Base-by-base conservation (phyloP, 2,113 vertebrate species). In the Sisor rabdophorus region DNA sequence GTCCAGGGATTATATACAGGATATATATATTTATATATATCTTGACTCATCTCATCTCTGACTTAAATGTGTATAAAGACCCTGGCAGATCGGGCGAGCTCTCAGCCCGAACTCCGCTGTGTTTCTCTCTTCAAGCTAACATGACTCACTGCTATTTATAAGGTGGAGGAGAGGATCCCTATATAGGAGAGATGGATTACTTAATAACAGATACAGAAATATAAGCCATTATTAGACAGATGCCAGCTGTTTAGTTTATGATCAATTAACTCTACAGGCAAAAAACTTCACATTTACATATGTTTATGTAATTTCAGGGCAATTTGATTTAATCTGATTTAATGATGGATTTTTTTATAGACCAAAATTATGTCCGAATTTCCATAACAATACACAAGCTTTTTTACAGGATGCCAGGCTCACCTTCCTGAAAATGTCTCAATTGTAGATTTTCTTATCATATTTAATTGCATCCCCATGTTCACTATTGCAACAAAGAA, bases 61-160 rank as follows among this genome's bases (percentile, higher is more conserved):
- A 73, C 81, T 73, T 61, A 73, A 73, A 67, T 28, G 26, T 53
- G 71, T 61, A 59, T 75, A 83, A 80, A 82, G 56, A 64, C 70
- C 56, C 44, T 11, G 53, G 19, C 36, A 69, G 75, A 65, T 48
- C 69, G 20, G 15, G 22, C 65, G 50, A 76, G 73, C 68, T 79
- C 68, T 53, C 70, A 50, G 55, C 32, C 59, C 58, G 56, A 82
- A 69, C 80, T 58, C 67, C 32, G 60, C 63, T 71, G 47, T 80
- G 55, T 78, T 75, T 58, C 77, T 64, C 61, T 60, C 63, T 67
- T 56, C 54, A 36, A 64, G 53, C 50, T 60, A 61, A 69, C 40
- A 78, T 82, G 80, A 84, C 77, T 84, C 85, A 82, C 47, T 47
- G 80, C 71, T 83, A 83, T 80, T 79, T 77, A 72, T 79, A 82